A percentile compares a stretch with the other conserved stretches of the same genome.
Conservation (phyloP, 2,797 vertebrate species). For the Prionace glauca region DNA sequence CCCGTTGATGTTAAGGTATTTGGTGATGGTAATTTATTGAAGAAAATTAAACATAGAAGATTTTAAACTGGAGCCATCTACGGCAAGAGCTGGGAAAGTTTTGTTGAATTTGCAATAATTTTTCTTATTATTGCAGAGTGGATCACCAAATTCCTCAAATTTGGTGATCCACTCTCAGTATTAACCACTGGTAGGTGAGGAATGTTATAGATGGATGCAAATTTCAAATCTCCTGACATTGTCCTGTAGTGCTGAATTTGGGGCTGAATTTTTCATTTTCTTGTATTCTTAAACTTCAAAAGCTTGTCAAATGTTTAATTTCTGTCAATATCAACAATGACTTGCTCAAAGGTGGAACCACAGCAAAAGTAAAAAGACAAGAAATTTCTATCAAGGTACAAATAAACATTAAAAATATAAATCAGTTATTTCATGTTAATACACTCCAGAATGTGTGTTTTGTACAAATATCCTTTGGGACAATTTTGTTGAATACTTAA, state of each 20-base stretch:
- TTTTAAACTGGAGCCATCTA: neutral
- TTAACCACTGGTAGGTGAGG: neutral
- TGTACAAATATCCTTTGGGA: neutral
- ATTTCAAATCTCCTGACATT: no score
- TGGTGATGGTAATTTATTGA: neutral
- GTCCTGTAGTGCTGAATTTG: neutral
- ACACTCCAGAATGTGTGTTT: neutral
- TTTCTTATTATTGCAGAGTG: neutral
- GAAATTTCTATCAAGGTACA: neutral
- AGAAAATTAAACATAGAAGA: neutral
- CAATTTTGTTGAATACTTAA: neutral
- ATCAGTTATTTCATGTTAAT: neutral
- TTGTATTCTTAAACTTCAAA: neutral
- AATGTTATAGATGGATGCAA: no score
- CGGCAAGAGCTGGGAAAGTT: neutral
- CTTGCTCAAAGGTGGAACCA: neutral
- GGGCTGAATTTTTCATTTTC: neutral
- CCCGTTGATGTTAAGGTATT: neutral
- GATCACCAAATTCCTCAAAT: neutral
- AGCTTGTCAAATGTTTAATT: neutral
- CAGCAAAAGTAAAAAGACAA: neutral
- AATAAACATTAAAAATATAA: neutral
- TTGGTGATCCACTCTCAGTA: neutral
- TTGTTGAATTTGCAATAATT: neutral
- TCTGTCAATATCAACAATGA: neutral